Evolutionary conservation across 2,888 invertebrate species (phyloP).

Genomic region (Sipha maydis): DNA sequence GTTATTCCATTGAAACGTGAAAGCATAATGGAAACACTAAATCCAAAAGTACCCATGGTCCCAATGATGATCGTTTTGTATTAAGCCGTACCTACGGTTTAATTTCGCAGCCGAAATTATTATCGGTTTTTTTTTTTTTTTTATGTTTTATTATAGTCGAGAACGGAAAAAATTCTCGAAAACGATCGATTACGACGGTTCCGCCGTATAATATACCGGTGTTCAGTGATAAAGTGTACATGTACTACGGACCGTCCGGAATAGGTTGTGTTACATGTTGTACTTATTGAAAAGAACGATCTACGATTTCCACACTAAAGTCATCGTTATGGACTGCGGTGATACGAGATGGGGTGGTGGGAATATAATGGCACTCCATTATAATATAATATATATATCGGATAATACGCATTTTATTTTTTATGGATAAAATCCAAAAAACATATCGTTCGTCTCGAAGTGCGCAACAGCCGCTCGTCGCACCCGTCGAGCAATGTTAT

Average conservation of each 20-base stretch:
- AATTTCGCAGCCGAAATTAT: not conserved
- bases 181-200: not conserved
- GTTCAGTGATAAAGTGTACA: no score
- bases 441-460: not conserved
- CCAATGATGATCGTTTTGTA: not conserved
- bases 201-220: not conserved
- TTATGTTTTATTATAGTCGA: not conserved
- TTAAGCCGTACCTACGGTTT: not conserved
- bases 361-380: no score
- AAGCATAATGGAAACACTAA: not conserved
- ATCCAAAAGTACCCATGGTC: not conserved
- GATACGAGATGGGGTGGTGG: no score
- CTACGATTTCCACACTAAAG: no score
- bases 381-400: no score
- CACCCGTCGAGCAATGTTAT: not conserved
- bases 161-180: not conserved
- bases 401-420: no score
- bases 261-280: no score
- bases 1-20: constrained; percentile 4
- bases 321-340: no score
- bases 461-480: no score
- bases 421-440: not conserved
- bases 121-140: not conserved
- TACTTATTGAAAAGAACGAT: no score
- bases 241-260: no score